phyloP scores from a whole-genome alignment of 2,888 invertebrate genomes.

The Xylota segnis region DNA sequence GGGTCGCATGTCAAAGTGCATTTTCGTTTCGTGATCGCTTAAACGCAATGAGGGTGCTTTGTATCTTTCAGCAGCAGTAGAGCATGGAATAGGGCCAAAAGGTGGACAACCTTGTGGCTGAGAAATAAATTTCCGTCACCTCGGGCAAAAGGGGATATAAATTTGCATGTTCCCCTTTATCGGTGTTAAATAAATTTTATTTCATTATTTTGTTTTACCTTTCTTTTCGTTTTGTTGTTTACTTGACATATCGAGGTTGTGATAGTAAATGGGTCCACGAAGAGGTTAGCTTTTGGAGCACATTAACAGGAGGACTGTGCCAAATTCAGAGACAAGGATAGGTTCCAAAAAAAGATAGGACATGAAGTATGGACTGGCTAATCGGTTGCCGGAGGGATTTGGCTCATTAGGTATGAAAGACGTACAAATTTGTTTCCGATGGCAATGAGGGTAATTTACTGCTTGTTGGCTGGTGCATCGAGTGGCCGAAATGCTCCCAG shows the following conservation, averaged over 20 bases:
- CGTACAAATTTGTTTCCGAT: not conserved
- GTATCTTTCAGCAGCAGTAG: slow-evolving; percentile 28
- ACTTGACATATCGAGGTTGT: slow-evolving; percentile 37
- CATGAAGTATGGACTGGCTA: slow-evolving; percentile 18
- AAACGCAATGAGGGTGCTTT: slow-evolving; percentile 22
- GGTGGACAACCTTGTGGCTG: slow-evolving; percentile 47
- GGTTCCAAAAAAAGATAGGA: slow-evolving; percentile 7
- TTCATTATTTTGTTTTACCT: slow-evolving; percentile 23
- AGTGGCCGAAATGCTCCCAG: no score
- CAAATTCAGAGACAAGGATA: slow-evolving; percentile 6
- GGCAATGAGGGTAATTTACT: no score
- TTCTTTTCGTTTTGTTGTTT: not conserved
- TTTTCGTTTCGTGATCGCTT: slow-evolving; percentile 57
- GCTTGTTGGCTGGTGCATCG: no score
- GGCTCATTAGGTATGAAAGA: not conserved
- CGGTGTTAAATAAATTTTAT: slow-evolving; percentile 44
- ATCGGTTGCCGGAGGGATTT: not conserved
- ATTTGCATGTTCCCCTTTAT: slow-evolving; percentile 43
- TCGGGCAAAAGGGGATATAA: slow-evolving; percentile 40
- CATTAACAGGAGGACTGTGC: slow-evolving; percentile 35
- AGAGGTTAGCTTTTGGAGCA: not conserved
- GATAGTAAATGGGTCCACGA: slow-evolving; percentile 4
- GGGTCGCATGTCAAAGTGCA: slow-evolving; percentile 67
- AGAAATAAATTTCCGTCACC: slow-evolving; percentile 39
- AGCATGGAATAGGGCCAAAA: slow-evolving; percentile 42